Evolutionary conservation across 2,797 vertebrate genomes (phyloP), one percentile per base, ranked within the genome.

Genomic region (Syncerus caffer): DNA sequence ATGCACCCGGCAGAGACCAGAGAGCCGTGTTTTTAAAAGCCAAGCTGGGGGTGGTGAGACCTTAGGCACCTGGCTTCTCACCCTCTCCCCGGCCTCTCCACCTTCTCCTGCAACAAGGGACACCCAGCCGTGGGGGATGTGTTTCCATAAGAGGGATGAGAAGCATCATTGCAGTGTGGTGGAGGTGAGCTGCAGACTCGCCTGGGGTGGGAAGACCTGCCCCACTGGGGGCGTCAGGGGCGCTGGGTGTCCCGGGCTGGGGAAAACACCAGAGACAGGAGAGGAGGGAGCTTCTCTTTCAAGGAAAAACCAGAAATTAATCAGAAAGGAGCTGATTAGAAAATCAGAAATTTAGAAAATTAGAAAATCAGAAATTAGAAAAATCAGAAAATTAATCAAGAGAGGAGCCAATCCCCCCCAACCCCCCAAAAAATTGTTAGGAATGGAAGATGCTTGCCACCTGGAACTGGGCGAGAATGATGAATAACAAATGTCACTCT

Each of bases 401-500:
- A 27, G 57, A 38, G 4, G 50, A 27, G 19, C 11, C 0, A 0
- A 6, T n/a, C 17, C 64, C 64, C 17, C 17, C 53, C 17, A 53
- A 42, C 42, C n/a, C 1, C n/a, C 64, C 16, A 0, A 0, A 2
- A 12, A 19, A 14, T 0, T 11, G 12, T 11, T 27, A 29, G 50
- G 57, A 47, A 21, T 4, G 3, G 4, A 25, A 62, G 85, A 15
- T 3, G 47, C n/a, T 6, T 15, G 31, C 47, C 14, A 25, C 62
- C 53, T 5, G 7, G 45, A 29, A 7, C 57, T 1, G 31, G 11
- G 1, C 2, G 0, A 17, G 5, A 27, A 47, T 0, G 11, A 31
- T 7, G 57, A 38, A 19, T 11, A 15, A 15, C 7, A n/a, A 27
- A 11, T 15, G 50, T 23, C 79, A 21, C 31, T 67, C 38, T 60